Base-by-base conservation (phyloP, 2,797 vertebrate species). In the Allobates femoralis region DNA sequence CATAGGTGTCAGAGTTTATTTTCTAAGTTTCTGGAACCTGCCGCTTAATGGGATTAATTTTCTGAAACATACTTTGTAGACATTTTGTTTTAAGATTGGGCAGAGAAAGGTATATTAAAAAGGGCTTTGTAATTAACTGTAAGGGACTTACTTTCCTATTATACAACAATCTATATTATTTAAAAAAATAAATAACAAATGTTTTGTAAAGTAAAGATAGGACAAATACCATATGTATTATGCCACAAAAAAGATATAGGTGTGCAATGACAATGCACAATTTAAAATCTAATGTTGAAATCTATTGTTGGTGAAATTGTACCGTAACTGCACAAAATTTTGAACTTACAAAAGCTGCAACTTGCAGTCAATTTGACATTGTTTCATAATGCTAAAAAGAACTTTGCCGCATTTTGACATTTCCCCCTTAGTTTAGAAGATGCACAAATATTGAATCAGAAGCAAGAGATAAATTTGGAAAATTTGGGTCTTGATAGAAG, bases 91-190 rank as follows among this genome's bases (percentile, higher is more conserved):
- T 64, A 51, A 37, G 18, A 34, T 55, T 28, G 32, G 69, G 37
- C 34, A 60, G 2, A 58, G 37, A 5, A n/a, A 50, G 60, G 18
- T 2, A 6, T 30, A 74, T 58, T 83, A 41, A 60, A 55, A 83
- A 83, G 81, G 69, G 69, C 67, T 83, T 26, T 6, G 34, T 75
- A 23, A 62, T 71, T 26, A 56, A 46, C 15, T 6, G 14, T 73
- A 37, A 26, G 23, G 34, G n/a, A 46, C 41, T 58, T 50, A 23
- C 69, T 60, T 5, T 71, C 8, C 21, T 56, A 23, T 58, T 83
- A 37, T 58, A 73, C 53, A 60, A 41, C 21, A 19, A 23, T 3
- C n/a, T n/a, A n/a, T n/a, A n/a, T n/a, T n/a, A n/a, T n/a, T n/a
- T 3, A 55, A 19, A 21, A 62, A 64, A 23, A 18, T 50, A 34